Base-by-base conservation (phyloP, 2,113 vertebrate genomes). In the Recurvirostra avosetta region DNA sequence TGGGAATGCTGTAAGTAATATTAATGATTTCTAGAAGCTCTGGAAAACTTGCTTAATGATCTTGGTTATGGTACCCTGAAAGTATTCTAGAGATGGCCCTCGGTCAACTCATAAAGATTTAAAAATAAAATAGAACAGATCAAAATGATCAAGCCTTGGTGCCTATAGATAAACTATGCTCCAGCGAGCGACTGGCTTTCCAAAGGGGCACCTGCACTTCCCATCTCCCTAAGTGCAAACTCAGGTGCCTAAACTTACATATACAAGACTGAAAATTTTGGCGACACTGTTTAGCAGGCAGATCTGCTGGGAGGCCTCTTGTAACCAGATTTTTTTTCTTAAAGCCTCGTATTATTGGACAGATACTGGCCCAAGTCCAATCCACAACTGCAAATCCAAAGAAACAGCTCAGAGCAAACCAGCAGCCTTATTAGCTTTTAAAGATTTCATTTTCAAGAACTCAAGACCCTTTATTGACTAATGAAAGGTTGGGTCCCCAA, bases 361-460 rank as follows among this genome's bases (percentile, higher is more conserved):
- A 92, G 89, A 96, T 53, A 84, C 68, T 97, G 94, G 94, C 94
- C 81, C 89, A 78, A 76, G 61, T 96, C 96, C 95, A 97, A 95
- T 91, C 70, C 62, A 62, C 90, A 90, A 96, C 88, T 72, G 82
- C 88, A 96, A 95, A 95, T 92, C 88, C 84, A 79, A 93, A 96
- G 95, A 94, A 95, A 91, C 62, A 87, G 91, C 92, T 85, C 95
- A 91, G 88, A 94, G 94, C 73, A 96, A 94, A 96, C 66, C 81
- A 95, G 84, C 89, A 94, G 84, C 89, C 86, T 97, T 96, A 96
- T 95, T 97, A 96, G 96, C 92, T 94, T 97, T 95, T 95, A 97
- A 96, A 97, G 92, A 95, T 97, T 97, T 95, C 80, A 97, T 97
- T 97, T 96, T 97, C 97, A 95, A 94, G 92, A 96, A 94, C 81